Conservation (phyloP, 2,113 vertebrate genomes). For the Delphinus delphis region DNA sequence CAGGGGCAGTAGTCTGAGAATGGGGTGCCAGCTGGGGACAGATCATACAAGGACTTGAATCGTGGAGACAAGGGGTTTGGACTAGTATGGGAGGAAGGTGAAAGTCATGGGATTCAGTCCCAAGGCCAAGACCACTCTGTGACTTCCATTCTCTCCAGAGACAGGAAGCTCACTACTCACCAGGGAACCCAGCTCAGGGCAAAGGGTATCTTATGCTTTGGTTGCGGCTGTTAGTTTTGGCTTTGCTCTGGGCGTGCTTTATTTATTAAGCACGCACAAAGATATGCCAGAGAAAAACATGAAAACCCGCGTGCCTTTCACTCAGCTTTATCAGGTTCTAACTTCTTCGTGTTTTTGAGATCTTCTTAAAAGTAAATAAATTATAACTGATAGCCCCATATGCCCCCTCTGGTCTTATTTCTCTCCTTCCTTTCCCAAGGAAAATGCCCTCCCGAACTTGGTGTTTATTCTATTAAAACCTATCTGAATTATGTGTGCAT, state of each 20-base stretch:
- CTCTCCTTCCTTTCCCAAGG: background rate
- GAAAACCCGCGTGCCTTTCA: background rate
- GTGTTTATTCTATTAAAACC: background rate
- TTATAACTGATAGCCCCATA: background rate
- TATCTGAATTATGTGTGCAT: too few species aligned
- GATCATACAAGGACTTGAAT: background rate
- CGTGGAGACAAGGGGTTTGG: background rate
- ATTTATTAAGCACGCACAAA: background rate
- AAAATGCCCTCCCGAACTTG: background rate
- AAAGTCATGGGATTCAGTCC: background rate
- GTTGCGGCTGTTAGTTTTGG: background rate
- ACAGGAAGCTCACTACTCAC: accelerated
- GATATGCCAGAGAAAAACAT: background rate
- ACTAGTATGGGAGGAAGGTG: background rate
- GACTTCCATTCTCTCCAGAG: background rate
- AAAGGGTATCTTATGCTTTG: background rate
- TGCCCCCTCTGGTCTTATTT: background rate
- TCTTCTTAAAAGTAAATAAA: background rate
- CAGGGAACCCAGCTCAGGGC: background rate
- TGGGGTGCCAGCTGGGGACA: too few species aligned
- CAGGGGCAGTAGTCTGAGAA: background rate
- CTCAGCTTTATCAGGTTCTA: background rate
- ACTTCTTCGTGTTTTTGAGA: background rate
- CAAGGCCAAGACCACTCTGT: background rate
- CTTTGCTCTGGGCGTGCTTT: background rate